Evolutionary conservation across 2,888 invertebrate genomes (phyloP).

Genomic region (Dicyrtomina minuta): DNA sequence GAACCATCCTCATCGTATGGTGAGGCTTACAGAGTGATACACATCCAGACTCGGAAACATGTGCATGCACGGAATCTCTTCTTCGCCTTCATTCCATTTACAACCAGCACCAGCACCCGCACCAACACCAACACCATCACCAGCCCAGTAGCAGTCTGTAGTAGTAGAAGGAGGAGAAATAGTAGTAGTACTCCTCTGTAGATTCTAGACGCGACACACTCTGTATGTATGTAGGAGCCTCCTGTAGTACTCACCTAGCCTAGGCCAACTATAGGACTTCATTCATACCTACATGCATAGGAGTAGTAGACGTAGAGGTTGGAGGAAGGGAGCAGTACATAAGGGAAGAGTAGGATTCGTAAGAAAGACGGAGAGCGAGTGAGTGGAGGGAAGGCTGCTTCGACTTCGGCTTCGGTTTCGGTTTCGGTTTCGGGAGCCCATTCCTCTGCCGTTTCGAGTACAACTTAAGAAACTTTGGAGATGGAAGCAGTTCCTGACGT

Average conservation of each 20-base stretch:
- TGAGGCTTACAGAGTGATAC: not conserved
- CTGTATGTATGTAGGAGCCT: too few relatives aligned
- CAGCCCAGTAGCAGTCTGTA: not conserved
- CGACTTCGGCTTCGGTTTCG: too few relatives aligned
- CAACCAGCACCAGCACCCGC: not conserved
- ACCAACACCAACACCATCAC: too few relatives aligned
- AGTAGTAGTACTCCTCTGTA: too few relatives aligned
- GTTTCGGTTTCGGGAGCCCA: too few relatives aligned
- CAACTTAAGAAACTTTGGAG: slow-evolving; percentile 8
- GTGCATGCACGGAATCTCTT: not conserved
- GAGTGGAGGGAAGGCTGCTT: not conserved
- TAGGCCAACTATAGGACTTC: too few relatives aligned
- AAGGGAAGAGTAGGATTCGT: too few relatives aligned
- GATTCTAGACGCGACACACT: too few relatives aligned
- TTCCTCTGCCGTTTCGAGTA: not conserved
- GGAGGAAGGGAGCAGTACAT: too few relatives aligned
- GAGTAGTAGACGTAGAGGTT: not conserved
- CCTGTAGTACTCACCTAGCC: too few relatives aligned
- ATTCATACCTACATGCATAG: not conserved
- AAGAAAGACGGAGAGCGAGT: too few relatives aligned
- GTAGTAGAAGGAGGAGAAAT: too few relatives aligned
- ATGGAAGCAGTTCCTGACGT: slow-evolving; percentile 15
- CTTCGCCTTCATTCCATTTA: not conserved
- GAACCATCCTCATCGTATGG: not conserved
- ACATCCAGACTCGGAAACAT: slow-evolving; percentile 4